Percentiles rank a stretch among this genome's conserved stretches.
Evolutionary conservation across 2,888 invertebrate genomes (phyloP).

Genomic region (Macrosoma leucophasiata): DNA sequence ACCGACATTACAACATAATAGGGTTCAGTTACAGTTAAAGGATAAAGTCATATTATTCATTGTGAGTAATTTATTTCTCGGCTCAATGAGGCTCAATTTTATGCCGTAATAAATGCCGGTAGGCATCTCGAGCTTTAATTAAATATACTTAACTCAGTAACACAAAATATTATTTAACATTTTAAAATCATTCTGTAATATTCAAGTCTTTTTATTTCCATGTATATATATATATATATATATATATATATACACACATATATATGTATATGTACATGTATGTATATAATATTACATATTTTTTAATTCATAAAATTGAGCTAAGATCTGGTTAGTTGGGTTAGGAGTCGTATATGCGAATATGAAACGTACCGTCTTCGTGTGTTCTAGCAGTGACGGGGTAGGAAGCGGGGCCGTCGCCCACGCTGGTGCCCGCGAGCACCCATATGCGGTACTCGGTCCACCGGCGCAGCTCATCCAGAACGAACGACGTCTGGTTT

Average conservation of each 20-base stretch:
- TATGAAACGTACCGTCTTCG: slow-evolving; percentile 96
- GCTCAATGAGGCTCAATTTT: slow-evolving; percentile 49
- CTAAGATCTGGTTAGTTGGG: slow-evolving; percentile 10
- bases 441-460: slow-evolving; percentile 98
- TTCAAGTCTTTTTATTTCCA: too few species aligned
- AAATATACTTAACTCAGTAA: slow-evolving; percentile 6
- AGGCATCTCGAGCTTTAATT: slow-evolving; percentile 12
- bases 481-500: slow-evolving; percentile 85
- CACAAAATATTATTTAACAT: too few species aligned
- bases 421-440: slow-evolving; percentile 95
- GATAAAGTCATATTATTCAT: slow-evolving; percentile 36
- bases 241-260: too few species aligned
- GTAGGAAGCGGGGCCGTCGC: slow-evolving; percentile 95
- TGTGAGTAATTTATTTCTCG: slow-evolving; percentile 32
- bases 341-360: slow-evolving; percentile 13
- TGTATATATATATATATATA: too few species aligned
- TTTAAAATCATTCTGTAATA: too few species aligned
- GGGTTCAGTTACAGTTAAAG: slow-evolving; percentile 39
- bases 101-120: slow-evolving; percentile 29
- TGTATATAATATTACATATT: too few species aligned
- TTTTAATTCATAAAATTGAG: slow-evolving; percentile 47
- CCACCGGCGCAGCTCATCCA: slow-evolving; percentile 95
- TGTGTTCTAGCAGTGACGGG: slow-evolving; percentile 95
- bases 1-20: slow-evolving; percentile 51
- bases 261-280: too few species aligned